A percentile compares a stretch with the other conserved stretches of the same genome.
Evolutionary conservation across 2,888 invertebrate species (phyloP).

Genomic region (Dastarcus helophoroides): DNA sequence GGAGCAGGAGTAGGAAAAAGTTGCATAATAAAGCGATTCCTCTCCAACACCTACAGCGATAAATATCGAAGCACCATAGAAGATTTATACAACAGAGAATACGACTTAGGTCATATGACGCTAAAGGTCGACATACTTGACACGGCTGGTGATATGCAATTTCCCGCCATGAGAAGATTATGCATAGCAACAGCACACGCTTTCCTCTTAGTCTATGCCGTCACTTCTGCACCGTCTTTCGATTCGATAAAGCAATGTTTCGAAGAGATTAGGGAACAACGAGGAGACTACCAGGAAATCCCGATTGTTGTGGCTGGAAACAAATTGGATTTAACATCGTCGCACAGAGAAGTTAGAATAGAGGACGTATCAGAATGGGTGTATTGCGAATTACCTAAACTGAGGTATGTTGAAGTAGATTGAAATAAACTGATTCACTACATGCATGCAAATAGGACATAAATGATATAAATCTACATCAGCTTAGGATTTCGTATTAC

Average conservation of each 20-base stretch:
- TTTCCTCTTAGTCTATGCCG: conserved; percentile 75
- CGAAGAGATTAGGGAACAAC: conserved; percentile 71
- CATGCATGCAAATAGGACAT: too few relatives aligned
- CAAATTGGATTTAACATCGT: conserved; percentile 64
- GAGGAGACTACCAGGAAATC: conserved; percentile 63
- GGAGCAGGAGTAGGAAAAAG: conserved; percentile 78
- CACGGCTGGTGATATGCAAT: conserved; percentile 77
- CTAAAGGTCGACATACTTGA: conserved; percentile 72
- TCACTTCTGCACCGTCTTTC: conserved; percentile 63
- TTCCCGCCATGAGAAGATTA: conserved; percentile 80
- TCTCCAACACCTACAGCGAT: conserved; percentile 68
- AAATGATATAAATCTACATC: too few relatives aligned
- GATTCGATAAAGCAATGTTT: conserved; percentile 62
- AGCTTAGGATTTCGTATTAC: too few relatives aligned
- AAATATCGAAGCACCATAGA: conserved; percentile 80
- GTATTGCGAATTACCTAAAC: conserved; percentile 60
- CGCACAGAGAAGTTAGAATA: conserved; percentile 58
- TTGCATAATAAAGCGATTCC: conserved; percentile 68
- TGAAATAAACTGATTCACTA: too few relatives aligned
- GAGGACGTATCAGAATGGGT: conserved; percentile 77
- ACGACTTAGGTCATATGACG: conserved; percentile 61
- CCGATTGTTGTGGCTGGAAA: conserved; percentile 82
- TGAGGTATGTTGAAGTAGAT: conserved; percentile 41
- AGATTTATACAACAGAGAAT: conserved; percentile 77
- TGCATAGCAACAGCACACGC: conserved; percentile 82